Base-by-base conservation (phyloP, 1,140 invertebrate genomes). In the Mya arenaria region DNA sequence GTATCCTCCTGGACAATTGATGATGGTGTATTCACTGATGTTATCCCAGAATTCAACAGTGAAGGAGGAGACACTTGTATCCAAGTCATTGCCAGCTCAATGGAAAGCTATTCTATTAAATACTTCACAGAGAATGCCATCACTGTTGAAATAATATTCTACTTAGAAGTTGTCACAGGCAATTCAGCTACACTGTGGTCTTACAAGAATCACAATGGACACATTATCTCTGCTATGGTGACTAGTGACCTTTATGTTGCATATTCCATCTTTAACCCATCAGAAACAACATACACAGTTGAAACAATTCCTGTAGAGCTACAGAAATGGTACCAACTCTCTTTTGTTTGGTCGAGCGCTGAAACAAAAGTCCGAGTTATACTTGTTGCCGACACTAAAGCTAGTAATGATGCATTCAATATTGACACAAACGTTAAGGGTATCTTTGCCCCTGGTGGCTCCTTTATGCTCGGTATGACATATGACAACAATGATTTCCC, bases 291-390 rank as follows among this genome's bases (percentile, higher is more conserved):
- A 36, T 48, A 30, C 25, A 30, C 25, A 17, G 39, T 71, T 17
- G 56, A 60, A 13, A 71, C 74, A 19, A 36, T 86, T 13, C 44
- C 58, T 34, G 75, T 84, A 25, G 41, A 66, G 2, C 69, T 63
- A 8, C 23, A 68, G 23, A 79, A n/a, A 15, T 86, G 85, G 85
- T 85, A 85, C 73, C 84, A 86, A 36, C 34, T 86, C 68, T 39
- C 83, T 6, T 25, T 85, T 6, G 71, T 80, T 19, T 86, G 83
- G 83, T 60, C 60, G 30, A 65, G 65, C 17, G 15, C n/a, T 6
- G 58, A 69, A 25, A 52, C 55, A 52, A 69, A 37, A 30, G 23
- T 85, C 19, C 58, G 63, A 10, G 39, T 85, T 36, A 68, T 60
- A 17, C 56, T 86, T 8, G 71, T 86, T 1, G 71, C 56, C 17